These are phyloP conservation scores for Polydrusus pterygomalis DNA, from an alignment of 2,888 invertebrate genomes.

Conservation along the genomic window DNA sequence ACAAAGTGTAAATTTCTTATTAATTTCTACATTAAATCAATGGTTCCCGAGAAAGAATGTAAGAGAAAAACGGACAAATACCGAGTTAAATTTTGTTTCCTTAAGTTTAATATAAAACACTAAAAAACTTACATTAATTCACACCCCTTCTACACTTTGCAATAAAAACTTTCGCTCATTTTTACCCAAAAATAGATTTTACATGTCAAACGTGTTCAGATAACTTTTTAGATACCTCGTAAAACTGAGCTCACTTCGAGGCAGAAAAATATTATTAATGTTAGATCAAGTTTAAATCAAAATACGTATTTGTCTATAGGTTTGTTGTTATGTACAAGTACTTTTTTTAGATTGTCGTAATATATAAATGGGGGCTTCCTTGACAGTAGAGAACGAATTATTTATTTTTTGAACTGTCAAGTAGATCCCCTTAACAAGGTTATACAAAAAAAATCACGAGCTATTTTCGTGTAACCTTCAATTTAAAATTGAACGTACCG, in stretches of 20 bases:
- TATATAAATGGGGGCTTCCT: slow-evolving; percentile 1
- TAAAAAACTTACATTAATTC: neutral
- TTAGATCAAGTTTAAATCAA: slow-evolving; percentile 22
- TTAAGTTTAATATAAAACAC: no score
- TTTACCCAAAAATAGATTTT: slow-evolving; percentile 13
- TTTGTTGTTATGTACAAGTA: slow-evolving; percentile 9
- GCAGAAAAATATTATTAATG: slow-evolving; percentile 16
- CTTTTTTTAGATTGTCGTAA: neutral
- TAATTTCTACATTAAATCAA: no score
- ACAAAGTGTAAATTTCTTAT: no score
- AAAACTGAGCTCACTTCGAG: slow-evolving; percentile 12
- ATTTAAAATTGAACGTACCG: neutral
- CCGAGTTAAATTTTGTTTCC: no score
- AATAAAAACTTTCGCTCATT: slow-evolving; percentile 9
- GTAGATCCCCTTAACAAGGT: slow-evolving; percentile 11
- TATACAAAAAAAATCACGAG: slow-evolving; percentile 30
- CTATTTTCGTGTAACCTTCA: slow-evolving; percentile 17
- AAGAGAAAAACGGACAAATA: no score
- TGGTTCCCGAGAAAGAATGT: no score
- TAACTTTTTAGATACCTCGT: slow-evolving; percentile 27
- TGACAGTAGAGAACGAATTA: neutral
- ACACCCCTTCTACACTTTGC: neutral
- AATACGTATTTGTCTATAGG: slow-evolving; percentile 2
- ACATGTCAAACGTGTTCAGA: slow-evolving; percentile 25
- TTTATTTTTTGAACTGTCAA: neutral